A percentile compares a stretch with the other conserved stretches of the same genome.
Evolutionary conservation across 2,113 vertebrate species (phyloP).

Genomic region (Macroglossus sobrinus): DNA sequence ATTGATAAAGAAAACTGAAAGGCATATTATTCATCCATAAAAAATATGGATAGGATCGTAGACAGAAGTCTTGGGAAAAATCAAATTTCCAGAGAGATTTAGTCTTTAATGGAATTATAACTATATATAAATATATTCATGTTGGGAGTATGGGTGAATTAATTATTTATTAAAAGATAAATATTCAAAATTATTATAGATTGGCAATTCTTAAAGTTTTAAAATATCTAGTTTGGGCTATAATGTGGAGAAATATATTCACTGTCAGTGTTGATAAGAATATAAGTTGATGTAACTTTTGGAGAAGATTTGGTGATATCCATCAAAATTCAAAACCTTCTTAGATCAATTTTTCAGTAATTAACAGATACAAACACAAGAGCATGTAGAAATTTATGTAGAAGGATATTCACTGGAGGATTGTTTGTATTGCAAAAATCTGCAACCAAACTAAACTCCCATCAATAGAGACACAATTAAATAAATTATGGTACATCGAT

Average conservation of each 20-base stretch:
- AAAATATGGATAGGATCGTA: not conserved
- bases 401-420: not conserved
- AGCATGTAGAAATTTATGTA: not conserved
- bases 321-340: slow-evolving; percentile 31
- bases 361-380: not conserved
- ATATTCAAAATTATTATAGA: not conserved
- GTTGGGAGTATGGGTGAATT: not conserved
- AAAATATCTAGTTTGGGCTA: not conserved
- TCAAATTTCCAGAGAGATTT: not conserved
- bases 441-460: not conserved
- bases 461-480: not conserved
- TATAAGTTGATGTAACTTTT: not conserved
- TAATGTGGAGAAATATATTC: not conserved
- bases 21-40: not conserved
- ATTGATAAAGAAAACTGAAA: not conserved
- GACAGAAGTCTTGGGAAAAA: not conserved
- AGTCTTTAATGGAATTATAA: slow-evolving; percentile 1
- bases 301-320: not conserved
- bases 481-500: not conserved
- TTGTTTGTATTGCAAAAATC: slow-evolving; percentile 3
- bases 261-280: not conserved
- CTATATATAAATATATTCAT: slow-evolving; percentile 7
- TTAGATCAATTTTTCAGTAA: not conserved
- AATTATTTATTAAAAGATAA: not conserved
- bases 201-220: not conserved